These are phyloP conservation scores for Aphodius sticticus DNA, from an alignment of 2,888 invertebrate genomes.

Conservation along the genomic window DNA sequence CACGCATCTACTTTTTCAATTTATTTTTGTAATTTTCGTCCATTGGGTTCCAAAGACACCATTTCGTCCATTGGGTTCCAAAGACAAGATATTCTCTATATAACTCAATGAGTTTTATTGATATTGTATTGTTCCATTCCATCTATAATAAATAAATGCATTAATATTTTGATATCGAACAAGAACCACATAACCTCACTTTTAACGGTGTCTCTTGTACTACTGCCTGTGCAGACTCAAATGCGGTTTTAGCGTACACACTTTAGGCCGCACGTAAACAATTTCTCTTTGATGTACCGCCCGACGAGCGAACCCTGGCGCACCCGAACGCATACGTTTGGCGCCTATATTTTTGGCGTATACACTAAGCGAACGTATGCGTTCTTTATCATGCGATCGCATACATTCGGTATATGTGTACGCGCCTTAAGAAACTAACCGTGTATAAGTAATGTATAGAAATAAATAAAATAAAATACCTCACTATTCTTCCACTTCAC, in stretches of 20 bases:
- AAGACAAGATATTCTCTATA: not conserved
- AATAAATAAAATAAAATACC: too few relatives aligned
- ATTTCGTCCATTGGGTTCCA: not conserved
- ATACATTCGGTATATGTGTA: not conserved
- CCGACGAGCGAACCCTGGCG: constrained; percentile 9
- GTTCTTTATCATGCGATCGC: not conserved
- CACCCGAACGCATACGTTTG: constrained; percentile 6
- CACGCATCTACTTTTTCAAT: not conserved
- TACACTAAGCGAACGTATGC: constrained; percentile 9
- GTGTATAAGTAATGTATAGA: too few relatives aligned
- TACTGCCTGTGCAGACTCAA: constrained; percentile 16
- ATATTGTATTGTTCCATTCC: constrained; percentile 9
- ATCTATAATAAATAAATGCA: constrained; percentile 12
- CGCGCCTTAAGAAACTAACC: not conserved
- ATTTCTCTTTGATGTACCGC: too few relatives aligned
- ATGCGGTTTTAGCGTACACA: constrained; percentile 14
- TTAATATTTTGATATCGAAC: constrained; percentile 11
- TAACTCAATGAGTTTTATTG: not conserved
- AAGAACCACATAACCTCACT: constrained; percentile 9
- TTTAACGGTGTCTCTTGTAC: constrained; percentile 12
- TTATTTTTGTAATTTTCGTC: constrained; percentile 4
- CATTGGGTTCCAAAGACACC: not conserved
- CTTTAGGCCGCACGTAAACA: constrained; percentile 10
- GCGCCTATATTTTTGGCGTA: constrained; percentile 16
- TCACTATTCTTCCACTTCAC: too few relatives aligned